These are phyloP conservation scores for Eupithecia dodoneata DNA, from an alignment of 2,888 invertebrate genomes.

Conservation along the genomic window DNA sequence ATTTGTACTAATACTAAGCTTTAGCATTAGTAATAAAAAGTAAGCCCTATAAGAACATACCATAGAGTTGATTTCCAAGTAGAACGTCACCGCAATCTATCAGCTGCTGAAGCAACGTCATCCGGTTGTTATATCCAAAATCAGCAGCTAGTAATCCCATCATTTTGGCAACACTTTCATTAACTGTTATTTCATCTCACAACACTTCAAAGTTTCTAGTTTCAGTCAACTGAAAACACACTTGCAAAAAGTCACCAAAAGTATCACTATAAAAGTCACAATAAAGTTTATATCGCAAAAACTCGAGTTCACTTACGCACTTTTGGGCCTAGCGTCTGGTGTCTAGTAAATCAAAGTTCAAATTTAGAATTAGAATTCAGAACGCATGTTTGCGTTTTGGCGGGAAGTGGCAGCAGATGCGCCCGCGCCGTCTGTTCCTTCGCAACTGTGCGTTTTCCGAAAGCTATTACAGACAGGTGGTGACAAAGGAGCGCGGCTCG, in stretches of 20 bases:
- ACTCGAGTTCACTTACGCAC: constrained; percentile 12
- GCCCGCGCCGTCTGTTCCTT: constrained; percentile 65
- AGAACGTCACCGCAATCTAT: constrained; percentile 77
- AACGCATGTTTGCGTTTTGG: constrained; percentile 64
- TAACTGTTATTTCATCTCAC: not conserved
- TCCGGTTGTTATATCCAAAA: constrained; percentile 72
- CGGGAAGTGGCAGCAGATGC: constrained; percentile 76
- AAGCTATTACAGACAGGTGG: constrained; percentile 81
- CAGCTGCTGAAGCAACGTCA: constrained; percentile 74
- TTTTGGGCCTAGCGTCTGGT: constrained; percentile 7
- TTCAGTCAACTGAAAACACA: not conserved
- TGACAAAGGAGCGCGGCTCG: constrained; percentile 74
- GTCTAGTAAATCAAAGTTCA: constrained; percentile 11
- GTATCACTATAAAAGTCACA: not conserved
- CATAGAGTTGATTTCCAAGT: constrained; percentile 67
- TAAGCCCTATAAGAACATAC: constrained; percentile 49
- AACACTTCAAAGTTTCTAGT: not conserved
- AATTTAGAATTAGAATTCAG: constrained; percentile 10
- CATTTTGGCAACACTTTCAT: constrained; percentile 54
- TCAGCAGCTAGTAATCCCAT: constrained; percentile 75
- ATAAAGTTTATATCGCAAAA: not conserved
- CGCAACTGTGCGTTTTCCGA: constrained; percentile 71
- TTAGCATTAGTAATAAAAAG: not conserved
- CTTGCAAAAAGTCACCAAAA: constrained; percentile 1
- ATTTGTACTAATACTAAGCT: constrained; percentile 1